Evolutionary conservation across 1,140 invertebrate genomes (phyloP), one percentile per base, ranked within the genome.

Genomic region (Heliconius eleuchia): DNA sequence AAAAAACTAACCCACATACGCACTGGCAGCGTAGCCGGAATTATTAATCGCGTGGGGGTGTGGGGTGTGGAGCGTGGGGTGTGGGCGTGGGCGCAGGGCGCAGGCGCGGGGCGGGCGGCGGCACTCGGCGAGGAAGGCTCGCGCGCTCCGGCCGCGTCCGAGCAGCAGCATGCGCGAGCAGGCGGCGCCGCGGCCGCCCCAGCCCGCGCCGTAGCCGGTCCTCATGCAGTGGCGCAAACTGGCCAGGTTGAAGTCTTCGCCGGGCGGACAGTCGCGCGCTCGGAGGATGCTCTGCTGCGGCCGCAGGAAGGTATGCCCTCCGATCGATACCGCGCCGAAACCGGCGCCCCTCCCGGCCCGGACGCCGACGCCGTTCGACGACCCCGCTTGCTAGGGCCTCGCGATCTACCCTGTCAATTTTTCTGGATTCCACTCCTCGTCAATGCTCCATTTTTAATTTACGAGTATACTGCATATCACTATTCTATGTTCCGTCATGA

Each of bases 261-360:
- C 93, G 91, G 94, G 92, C 90, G 96, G 96, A 95, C 96, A 96
- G 95, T 96, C 96, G 95, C 96, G 96, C 95, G 96, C 96, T 95
- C 96, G 96, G 96, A 96, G 95, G 96, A 97, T 97, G 97, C 97
- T 97, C 95, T 97, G 97, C 96, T 97, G 97, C 96, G 97, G 97
- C 95, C 96, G 97, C 95, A 97, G 97, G 96, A 97, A 97, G 97
- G 97, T 97, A 94, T 87, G 90, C 87, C 86, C 88, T 86, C 77
- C 89, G 91, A 92, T 92, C 90, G 91, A 92, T 92, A 92, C 85
- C 89, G 89, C 90, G 92, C 91, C 90, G 88, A 90, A 91, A 92
- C 89, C 85, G 87, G 86, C 90, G 90, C 89, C 92, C 92, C 90
- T 91, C 92, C 89, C 92, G 89, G 87, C 88, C 87, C 89, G 89